Evolutionary conservation across 1,140 invertebrate genomes (phyloP), one percentile per base, ranked within the genome.

Genomic region (Drosophila mauritiana): DNA sequence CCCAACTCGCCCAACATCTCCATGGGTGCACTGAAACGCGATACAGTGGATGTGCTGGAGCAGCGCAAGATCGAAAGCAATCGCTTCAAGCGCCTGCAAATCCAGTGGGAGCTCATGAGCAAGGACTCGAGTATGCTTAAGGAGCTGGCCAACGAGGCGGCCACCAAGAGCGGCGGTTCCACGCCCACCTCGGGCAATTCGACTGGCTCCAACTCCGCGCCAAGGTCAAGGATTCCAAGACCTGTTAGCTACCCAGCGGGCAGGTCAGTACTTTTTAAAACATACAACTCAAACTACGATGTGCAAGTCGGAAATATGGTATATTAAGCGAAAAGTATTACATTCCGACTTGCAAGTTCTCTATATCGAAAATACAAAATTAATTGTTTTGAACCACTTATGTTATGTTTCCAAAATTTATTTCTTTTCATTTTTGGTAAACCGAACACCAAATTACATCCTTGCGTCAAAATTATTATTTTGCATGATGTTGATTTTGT

Each of bases 41-140:
- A 85, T 1, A 79, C 85, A 0, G 56, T 90, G 11, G 91, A 91
- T 8, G 90, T 85, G 36, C 53, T 80, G 25, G 91, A 92, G 70
- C 90, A 91, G 76, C 88, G 85, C 1, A 92, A 92, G 63, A 91
- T 92, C 37, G 89, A 91, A 46, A 92, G 88, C 40, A 92, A 92
- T 89, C 91, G 91, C 52, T 98, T 97, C 92, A 94, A 96, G 40
- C 94, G 96, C 36, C 92, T 98, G 34, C 97, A 97, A 83, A 95
- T 96, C 91, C 97, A 97, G 88, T 98, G 97, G 97, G 97, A 98
- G 92, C 94, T 96, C 91, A 94, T 97, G 63, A 94, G 94, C 78
- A 94, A 93, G 61, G 93, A 92, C 49, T 92, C 91, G 8, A 90
- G 76, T 54, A 90, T 92, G 86, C 74, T 91, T 15, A 92, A 91